These are phyloP conservation scores for Brachylomia viminalis DNA, from an alignment of 2,888 invertebrate species.

Conservation along the genomic window DNA sequence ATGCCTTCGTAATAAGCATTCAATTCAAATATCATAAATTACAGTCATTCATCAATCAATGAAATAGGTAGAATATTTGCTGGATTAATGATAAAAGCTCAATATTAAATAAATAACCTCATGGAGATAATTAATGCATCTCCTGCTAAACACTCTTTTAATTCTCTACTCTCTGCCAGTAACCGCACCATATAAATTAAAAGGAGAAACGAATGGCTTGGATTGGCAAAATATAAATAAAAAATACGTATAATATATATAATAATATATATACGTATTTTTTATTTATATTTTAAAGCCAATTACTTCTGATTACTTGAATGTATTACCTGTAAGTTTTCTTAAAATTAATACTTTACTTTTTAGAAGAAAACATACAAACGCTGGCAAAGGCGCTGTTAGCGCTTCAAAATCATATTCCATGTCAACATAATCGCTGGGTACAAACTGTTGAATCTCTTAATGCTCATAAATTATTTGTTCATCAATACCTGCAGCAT, in stretches of 20 bases:
- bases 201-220: neutral
- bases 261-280: too few species aligned
- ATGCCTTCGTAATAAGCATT: slow-evolving; percentile 30
- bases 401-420: neutral
- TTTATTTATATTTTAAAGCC: too few species aligned
- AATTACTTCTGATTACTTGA: too few species aligned
- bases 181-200: neutral
- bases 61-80: neutral
- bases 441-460: neutral
- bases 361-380: neutral
- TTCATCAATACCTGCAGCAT: slow-evolving; percentile 42
- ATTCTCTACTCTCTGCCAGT: neutral
- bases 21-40: slow-evolving; percentile 44
- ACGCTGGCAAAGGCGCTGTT: neutral
- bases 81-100: neutral
- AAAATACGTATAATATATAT: too few species aligned
- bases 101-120: neutral
- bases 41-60: slow-evolving; percentile 23
- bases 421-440: neutral
- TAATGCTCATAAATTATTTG: slow-evolving; percentile 28
- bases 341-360: too few species aligned
- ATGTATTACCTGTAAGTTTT: too few species aligned
- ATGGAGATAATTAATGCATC: neutral
- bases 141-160: too few species aligned
- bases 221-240: too few species aligned